Conservation (phyloP, 2,888 invertebrate genomes). For the Eulithis prunata region DNA sequence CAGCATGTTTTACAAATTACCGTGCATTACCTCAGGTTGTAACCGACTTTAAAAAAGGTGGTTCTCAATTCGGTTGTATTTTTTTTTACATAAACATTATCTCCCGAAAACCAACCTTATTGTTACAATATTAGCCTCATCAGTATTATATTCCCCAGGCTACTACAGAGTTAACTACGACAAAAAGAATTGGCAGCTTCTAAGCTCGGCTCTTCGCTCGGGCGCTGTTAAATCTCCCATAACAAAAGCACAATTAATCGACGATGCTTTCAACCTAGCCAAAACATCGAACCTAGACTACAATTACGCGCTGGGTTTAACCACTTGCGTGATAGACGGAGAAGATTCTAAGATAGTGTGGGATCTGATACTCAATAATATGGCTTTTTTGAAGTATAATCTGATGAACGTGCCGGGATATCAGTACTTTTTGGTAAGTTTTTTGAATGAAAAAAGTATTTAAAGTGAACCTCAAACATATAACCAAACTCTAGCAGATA, state of each 20-base stretch:
- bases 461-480: no score
- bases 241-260: conserved; percentile 88
- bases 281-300: conserved; percentile 84
- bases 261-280: conserved; percentile 88
- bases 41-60: no score
- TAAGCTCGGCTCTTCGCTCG: conserved; percentile 77
- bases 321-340: conserved; percentile 84
- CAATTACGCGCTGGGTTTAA: conserved; percentile 85
- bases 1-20: no score
- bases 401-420: conserved; percentile 79
- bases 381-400: conserved; percentile 79
- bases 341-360: conserved; percentile 88
- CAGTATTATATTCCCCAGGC: conserved; percentile 68
- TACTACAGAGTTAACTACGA: conserved; percentile 87
- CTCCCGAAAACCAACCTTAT: no score
- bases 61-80: no score
- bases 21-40: no score
- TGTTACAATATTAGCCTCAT: no score
- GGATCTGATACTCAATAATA: conserved; percentile 84
- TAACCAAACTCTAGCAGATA: no score
- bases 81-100: no score
- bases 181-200: conserved; percentile 81
- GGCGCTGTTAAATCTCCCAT: conserved; percentile 82
- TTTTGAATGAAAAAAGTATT: conserved; percentile 5
- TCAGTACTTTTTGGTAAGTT: conserved; percentile 61